These are phyloP conservation scores for Octopus sinensis DNA, from an alignment of 1,140 invertebrate genomes.

Conservation along the genomic window DNA sequence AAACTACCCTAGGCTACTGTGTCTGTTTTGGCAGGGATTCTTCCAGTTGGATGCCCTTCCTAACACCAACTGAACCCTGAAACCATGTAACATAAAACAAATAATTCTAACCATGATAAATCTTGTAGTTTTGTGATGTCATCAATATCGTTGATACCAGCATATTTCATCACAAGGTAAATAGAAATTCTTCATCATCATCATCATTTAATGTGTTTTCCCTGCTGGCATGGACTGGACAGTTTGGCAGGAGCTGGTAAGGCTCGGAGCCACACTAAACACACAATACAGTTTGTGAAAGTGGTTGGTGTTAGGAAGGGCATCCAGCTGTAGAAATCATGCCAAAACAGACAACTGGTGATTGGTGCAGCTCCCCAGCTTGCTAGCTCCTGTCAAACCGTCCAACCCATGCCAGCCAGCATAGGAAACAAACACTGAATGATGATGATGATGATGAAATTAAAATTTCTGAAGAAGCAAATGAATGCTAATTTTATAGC, in stretches of 20 bases:
- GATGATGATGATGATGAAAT: too few species aligned
- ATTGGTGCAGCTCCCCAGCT: too few species aligned
- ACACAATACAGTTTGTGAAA: too few species aligned
- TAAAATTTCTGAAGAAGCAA: too few species aligned
- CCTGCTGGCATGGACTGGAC: not conserved
- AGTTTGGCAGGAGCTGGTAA: not conserved
- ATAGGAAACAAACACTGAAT: too few species aligned
- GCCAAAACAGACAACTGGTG: too few species aligned
- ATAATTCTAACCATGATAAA: not conserved
- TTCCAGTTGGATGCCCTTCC: not conserved
- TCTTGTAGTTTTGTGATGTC: not conserved
- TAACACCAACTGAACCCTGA: too few species aligned
- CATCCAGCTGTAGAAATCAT: too few species aligned
- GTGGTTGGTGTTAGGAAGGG: too few species aligned
- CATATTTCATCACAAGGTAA: not conserved
- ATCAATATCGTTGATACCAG: not conserved
- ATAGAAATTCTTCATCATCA: conserved; percentile 6
- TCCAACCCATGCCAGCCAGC: too few species aligned
- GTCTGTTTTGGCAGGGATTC: not conserved
- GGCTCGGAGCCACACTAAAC: not conserved
- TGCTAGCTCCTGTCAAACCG: too few species aligned
- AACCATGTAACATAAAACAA: not conserved
- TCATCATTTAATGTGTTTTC: not conserved
- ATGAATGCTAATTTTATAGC: too few species aligned
- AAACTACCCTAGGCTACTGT: not conserved